Evolutionary conservation across 2,113 vertebrate genomes (phyloP).

Genomic region (Perca flavescens): DNA sequence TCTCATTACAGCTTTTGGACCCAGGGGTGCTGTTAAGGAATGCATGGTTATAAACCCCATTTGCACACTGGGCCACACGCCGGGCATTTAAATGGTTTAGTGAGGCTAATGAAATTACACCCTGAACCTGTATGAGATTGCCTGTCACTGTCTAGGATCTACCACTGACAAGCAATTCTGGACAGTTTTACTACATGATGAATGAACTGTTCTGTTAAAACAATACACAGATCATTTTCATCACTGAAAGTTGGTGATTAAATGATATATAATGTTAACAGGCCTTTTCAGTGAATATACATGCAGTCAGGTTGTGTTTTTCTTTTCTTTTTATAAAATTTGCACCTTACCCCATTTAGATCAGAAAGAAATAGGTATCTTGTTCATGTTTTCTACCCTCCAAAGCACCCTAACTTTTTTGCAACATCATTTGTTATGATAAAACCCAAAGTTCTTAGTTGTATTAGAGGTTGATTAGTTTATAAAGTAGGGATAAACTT

Average conservation of each 20-base stretch:
- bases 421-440: not conserved
- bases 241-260: not conserved
- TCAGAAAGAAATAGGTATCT: not conserved
- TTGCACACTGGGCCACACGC: constrained; percentile 81
- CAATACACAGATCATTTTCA: not conserved
- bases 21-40: constrained; percentile 75
- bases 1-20: constrained; percentile 71
- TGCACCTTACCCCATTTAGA: not conserved
- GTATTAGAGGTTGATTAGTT: constrained; percentile 14
- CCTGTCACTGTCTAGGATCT: constrained; percentile 52
- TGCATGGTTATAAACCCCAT: constrained; percentile 81
- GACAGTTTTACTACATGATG: constrained; percentile 36
- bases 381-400: not conserved
- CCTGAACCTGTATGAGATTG: constrained; percentile 54
- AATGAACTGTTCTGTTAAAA: constrained; percentile 23
- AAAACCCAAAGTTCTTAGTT: constrained; percentile 14
- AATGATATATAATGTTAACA: not conserved
- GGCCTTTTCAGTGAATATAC: not conserved
- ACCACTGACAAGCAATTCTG: constrained; percentile 32
- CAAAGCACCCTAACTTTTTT: not conserved
- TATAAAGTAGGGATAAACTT: constrained; percentile 26
- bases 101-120: constrained; percentile 79
- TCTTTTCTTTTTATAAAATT: not conserved
- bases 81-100: constrained; percentile 77
- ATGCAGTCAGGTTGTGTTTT: not conserved